Base-by-base conservation (phyloP, 1,140 invertebrate genomes). In the Frieseomelitta varia region DNA sequence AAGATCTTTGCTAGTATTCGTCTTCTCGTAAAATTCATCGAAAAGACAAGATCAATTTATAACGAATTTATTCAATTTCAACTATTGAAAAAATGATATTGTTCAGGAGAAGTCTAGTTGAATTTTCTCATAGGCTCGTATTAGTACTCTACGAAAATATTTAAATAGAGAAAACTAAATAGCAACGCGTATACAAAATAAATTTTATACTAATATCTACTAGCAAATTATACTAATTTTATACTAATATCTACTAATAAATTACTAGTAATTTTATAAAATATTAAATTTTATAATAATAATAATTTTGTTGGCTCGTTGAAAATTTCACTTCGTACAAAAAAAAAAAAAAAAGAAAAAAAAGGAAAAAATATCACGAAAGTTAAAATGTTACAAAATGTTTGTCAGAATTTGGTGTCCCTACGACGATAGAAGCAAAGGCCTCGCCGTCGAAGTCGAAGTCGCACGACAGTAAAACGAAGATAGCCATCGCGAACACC, bases 381-480 rank as follows among this genome's bases (percentile, higher is more conserved):
- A 30, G 15, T 30, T 27, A 55, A 4, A 34, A n/a, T n/a, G 0
- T 34, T 6, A 12, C 10, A 6, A 67, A 53, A 65, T 77, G 34
- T 14, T 67, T 90, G 89, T 14, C 69, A 95, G 95, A 95, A 79
- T 95, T 95, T 85, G 95, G 95, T 69, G 93, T 95, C 51, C 91
- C 93, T 11, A 78, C 94, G 4, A 81, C 87, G 12, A 72, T 87
- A 0, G 92, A 94, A 76, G 67, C 87, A 47, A 93, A 93, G 83
- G 87, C 91, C 11, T 90, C 90, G 47, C 86, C 88, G 24, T 85
- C 90, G 11, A 93, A 93, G 84, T 73, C 87, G n/a, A 93, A 93
- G 55, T 79, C 78, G 4, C 77, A 34, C 39, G 89, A 85, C 8
- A 85, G 88, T 12, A 94, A 93, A 61, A 92, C 92, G 10, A 95